A percentile compares a stretch with the other conserved stretches of the same genome.
phyloP scores from a whole-genome alignment of 2,113 vertebrate species.

The Rhinogobius similis region DNA sequence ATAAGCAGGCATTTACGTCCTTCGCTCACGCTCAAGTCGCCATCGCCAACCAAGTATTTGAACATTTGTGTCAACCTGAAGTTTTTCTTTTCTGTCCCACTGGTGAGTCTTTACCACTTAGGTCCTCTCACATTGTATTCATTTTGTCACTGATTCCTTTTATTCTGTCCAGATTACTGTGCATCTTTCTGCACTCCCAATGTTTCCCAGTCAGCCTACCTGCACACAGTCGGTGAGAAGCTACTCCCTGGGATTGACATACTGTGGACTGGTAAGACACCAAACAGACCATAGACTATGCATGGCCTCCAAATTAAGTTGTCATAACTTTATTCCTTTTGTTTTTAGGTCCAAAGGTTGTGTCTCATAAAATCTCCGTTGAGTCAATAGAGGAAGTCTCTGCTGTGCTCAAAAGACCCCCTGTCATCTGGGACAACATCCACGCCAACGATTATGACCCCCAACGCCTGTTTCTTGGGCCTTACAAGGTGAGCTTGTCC shows the following conservation, averaged over 20 bases:
- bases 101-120: conserved; percentile 70
- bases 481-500: conserved; percentile 80
- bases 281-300: background rate
- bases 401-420: conserved; percentile 89
- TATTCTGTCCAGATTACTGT: conserved; percentile 86
- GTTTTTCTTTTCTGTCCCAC: conserved; percentile 98
- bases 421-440: conserved; percentile 99
- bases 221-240: conserved; percentile 91
- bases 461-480: conserved; percentile 93
- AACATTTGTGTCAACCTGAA: conserved; percentile 87
- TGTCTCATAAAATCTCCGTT: conserved; percentile 96
- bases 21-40: conserved; percentile 95
- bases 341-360: conserved; percentile 93
- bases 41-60: conserved; percentile 92
- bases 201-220: conserved; percentile 88
- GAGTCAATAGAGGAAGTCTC: conserved; percentile 96
- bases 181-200: conserved; percentile 90
- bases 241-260: conserved; percentile 91
- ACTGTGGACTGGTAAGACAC: conserved; percentile 90
- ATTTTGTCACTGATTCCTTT: background rate
- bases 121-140: no score
- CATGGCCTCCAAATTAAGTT: background rate
- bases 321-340: background rate
- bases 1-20: conserved; percentile 93
- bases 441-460: conserved; percentile 99